Conservation (phyloP, 2,113 vertebrate genomes). For the Siphamia tubifer region DNA sequence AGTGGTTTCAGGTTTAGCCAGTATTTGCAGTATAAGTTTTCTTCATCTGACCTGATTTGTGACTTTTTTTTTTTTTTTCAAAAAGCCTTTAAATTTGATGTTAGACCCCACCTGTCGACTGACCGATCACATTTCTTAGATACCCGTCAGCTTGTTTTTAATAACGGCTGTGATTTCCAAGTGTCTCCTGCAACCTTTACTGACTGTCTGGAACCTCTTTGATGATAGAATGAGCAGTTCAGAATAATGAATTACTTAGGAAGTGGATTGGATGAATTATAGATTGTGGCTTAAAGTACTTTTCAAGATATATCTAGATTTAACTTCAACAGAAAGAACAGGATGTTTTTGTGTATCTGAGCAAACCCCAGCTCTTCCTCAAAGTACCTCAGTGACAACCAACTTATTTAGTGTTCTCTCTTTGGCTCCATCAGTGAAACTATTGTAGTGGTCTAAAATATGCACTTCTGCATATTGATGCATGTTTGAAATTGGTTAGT, state of each 20-base stretch:
- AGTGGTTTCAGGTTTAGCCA: neutral
- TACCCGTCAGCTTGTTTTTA: conserved; percentile 33
- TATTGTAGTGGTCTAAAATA: conserved; percentile 57
- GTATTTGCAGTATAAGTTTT: neutral
- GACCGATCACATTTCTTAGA: neutral
- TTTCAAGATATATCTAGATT: neutral
- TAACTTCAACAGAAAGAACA: neutral
- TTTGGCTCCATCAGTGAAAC: conserved; percentile 37
- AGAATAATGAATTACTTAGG: conserved; percentile 1
- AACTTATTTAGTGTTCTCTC: conserved; percentile 36
- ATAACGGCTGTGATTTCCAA: neutral
- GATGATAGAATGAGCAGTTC: neutral
- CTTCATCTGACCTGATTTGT: conserved; percentile 15
- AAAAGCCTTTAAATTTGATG: conserved; percentile 1
- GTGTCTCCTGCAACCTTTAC: conserved; percentile 5
- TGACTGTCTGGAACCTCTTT: conserved; percentile 21
- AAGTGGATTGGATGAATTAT: neutral
- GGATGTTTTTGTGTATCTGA: conserved; percentile 31
- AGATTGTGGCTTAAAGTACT: neutral
- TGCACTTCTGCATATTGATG: conserved; percentile 80
- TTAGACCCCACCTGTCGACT: neutral
- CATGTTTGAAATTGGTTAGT: conserved; percentile 11
- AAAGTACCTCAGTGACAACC: conserved; percentile 56
- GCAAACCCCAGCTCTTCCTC: neutral
- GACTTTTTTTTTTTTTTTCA: conserved; percentile 1